These are phyloP conservation scores for Uromys caudimaculatus DNA, from an alignment of 2,797 vertebrate genomes.

Conservation along the genomic window DNA sequence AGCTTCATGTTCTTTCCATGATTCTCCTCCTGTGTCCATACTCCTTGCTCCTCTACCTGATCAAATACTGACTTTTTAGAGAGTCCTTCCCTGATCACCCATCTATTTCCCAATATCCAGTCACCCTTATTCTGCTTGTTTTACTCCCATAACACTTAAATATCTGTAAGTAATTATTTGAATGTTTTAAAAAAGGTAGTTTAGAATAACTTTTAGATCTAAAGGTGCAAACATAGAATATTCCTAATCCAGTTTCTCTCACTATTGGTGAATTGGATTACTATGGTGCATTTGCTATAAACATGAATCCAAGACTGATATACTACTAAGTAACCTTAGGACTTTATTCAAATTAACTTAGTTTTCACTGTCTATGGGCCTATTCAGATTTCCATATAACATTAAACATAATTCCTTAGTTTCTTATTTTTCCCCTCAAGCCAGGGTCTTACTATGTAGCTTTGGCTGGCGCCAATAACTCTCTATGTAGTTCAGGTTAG, in stretches of 20 bases:
- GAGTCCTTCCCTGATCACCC: not conserved
- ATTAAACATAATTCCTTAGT: not conserved
- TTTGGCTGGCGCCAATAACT: not conserved
- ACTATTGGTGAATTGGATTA: not conserved
- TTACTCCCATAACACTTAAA: slow-evolving; percentile 13
- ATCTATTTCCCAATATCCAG: not conserved
- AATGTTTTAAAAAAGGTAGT: not conserved
- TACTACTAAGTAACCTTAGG: not conserved
- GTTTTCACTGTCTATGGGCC: not conserved
- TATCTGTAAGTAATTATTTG: not conserved
- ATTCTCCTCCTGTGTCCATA: not conserved
- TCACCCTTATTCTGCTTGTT: not conserved
- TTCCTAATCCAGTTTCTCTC: not conserved
- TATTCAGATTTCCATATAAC: not conserved
- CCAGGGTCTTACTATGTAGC: not conserved
- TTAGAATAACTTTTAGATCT: slow-evolving; percentile 6
- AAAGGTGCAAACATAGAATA: slow-evolving; percentile 2
- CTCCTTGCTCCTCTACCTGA: not conserved
- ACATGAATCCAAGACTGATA: not conserved
- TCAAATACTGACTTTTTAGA: not conserved
- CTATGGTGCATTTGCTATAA: slow-evolving; percentile 11
- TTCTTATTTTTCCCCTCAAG: not conserved
- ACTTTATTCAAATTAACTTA: not conserved
- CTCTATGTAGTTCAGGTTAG: not conserved
- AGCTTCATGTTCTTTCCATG: not conserved